A percentile compares a stretch with the other conserved stretches of the same genome.
phyloP scores from a whole-genome alignment of 2,888 invertebrate genomes.

The Phalera bucephala region DNA sequence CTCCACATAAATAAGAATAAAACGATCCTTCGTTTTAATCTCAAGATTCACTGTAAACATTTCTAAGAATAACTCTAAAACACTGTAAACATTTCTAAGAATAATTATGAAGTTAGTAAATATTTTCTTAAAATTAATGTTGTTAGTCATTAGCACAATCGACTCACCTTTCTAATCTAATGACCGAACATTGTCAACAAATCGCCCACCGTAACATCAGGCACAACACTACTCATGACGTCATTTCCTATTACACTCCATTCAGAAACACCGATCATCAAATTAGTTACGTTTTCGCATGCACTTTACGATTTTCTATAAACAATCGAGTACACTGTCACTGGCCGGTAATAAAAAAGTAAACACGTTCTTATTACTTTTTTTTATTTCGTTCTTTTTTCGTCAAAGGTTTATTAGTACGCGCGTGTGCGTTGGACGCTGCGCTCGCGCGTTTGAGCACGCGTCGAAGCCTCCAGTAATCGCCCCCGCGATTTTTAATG shows the following conservation, averaged over 20 bases:
- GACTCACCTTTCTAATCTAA: constrained; percentile 79
- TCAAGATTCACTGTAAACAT: background rate
- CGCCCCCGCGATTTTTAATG: constrained; percentile 77
- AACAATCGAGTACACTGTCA: constrained; percentile 24
- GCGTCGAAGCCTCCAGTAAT: constrained; percentile 70
- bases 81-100: no score
- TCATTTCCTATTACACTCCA: constrained; percentile 77
- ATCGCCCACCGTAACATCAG: constrained; percentile 60
- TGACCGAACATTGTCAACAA: constrained; percentile 76
- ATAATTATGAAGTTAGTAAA: constrained; percentile 12
- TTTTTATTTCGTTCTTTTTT: constrained; percentile 32
- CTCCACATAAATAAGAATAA: constrained; percentile 1
- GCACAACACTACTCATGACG: constrained; percentile 80
- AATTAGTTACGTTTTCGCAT: constrained; percentile 36
- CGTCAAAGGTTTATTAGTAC: constrained; percentile 34
- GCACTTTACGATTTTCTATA: constrained; percentile 38
- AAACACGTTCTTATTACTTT: constrained; percentile 29
- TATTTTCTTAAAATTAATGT: constrained; percentile 49
- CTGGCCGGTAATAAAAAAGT: constrained; percentile 24
- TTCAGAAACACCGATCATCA: constrained; percentile 69
- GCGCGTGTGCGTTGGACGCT: constrained; percentile 70
- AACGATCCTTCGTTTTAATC: no score
- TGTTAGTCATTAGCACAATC: constrained; percentile 39
- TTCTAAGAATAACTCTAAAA: background rate
- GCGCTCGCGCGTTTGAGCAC: constrained; percentile 76